Base-by-base conservation (phyloP, 2,888 invertebrate species). In the Pseudococcus jackbeardsleyi region DNA sequence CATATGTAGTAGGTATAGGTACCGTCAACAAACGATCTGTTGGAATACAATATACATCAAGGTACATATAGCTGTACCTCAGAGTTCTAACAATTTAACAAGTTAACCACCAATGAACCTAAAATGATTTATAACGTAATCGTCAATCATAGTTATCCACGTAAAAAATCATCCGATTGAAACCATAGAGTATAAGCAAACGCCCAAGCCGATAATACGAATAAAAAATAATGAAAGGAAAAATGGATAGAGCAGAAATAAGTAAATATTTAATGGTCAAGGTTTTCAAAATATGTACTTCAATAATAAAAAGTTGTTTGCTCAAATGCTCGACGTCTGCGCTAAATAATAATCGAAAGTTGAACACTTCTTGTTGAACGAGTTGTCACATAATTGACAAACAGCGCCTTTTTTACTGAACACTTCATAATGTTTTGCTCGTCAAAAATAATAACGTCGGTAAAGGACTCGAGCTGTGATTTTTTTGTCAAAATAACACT, bases 301-400 rank as follows among this genome's bases (percentile, higher is more conserved):
- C 12, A 46, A 82, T 46, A 82, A 82, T 33, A 19, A 82, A 33
- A 82, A 39, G n/a, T 46, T 82, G 79, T 82, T 82, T 82, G 9
- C 46, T 46, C 46, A 82, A 82, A 82, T 46, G 19, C 79, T 82
- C 46, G 79, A 82, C 79, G 79, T 42, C 46, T 39, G 42, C 46
- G 79, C 42, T 46, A 46, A 82, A 82, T 82, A 82, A 46, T 82
- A 46, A 77, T 77, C 77, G 39, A 9, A 77, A 33, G 39, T 39
- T 77, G 33, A 77, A 77, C 39, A 77, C 39, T 77, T 77, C 17
- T 77, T 22, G 79, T 82, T 82, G 46, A 82, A 82, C 46, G 79
- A 46, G 46, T 82, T 82, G 79, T 82, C 79, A 42, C 46, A 46
- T 82, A 46, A 82, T 82, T 82, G 79, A 82, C 46, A 46, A 82